These are phyloP conservation scores for Choreutis nemorana DNA, from an alignment of 2,888 invertebrate species.

Conservation along the genomic window DNA sequence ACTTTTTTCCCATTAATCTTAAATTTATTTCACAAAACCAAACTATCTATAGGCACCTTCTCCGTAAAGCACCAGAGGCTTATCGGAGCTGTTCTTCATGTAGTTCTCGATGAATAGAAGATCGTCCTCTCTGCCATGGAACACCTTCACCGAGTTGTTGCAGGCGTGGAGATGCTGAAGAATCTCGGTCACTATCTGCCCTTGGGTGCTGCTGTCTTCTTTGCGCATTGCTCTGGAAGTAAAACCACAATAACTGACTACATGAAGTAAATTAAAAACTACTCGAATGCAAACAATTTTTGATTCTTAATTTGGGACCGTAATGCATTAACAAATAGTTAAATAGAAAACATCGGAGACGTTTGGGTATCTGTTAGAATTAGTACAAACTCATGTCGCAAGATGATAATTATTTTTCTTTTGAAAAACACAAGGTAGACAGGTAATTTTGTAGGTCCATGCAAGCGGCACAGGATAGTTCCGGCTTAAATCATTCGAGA, in stretches of 20 bases:
- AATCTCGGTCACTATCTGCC: conserved; percentile 92
- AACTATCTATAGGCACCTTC: conserved; percentile 61
- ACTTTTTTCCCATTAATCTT: neutral
- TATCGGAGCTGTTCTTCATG: conserved; percentile 84
- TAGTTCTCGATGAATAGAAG: conserved; percentile 81
- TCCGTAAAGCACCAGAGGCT: conserved; percentile 91
- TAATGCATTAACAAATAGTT: too few species aligned
- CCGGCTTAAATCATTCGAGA: too few species aligned
- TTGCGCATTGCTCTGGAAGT: conserved; percentile 85
- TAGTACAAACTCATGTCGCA: neutral
- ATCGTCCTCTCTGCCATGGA: conserved; percentile 91
- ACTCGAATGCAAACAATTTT: too few species aligned
- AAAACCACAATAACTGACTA: conserved; percentile 2
- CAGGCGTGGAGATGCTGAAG: conserved; percentile 95
- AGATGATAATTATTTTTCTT: too few species aligned
- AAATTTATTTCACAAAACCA: neutral
- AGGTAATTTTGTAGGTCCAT: too few species aligned
- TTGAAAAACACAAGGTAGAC: too few species aligned
- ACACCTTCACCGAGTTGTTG: conserved; percentile 91
- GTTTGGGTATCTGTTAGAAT: too few species aligned
- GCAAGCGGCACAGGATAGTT: too few species aligned
- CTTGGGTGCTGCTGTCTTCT: conserved; percentile 93
- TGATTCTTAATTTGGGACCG: too few species aligned
- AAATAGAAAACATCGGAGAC: too few species aligned
- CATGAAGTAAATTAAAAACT: neutral